Conservation (phyloP, 1,140 invertebrate species). For the Caenorhabditis tropicalis region DNA sequence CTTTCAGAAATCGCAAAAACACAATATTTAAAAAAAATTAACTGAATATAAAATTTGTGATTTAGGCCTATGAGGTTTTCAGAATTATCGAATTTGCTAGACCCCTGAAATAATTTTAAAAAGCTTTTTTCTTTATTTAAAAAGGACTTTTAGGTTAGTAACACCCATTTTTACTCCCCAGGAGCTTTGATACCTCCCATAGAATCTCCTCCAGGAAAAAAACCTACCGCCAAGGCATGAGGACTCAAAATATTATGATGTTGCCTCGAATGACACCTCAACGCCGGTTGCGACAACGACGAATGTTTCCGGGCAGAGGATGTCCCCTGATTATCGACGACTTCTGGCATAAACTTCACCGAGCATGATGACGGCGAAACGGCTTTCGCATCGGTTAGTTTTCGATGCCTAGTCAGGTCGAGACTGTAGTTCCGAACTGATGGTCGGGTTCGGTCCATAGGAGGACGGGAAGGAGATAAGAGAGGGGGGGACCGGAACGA, state of each 20-base stretch:
- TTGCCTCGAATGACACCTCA: conserved; percentile 43
- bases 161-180: too few species aligned
- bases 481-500: neutral
- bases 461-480: neutral
- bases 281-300: neutral
- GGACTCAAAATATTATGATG: conserved; percentile 51
- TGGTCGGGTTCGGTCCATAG: neutral
- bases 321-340: neutral
- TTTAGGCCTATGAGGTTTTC: too few species aligned
- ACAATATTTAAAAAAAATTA: too few species aligned
- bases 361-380: conserved; percentile 17
- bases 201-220: neutral
- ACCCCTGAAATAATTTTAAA: too few species aligned
- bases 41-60: too few species aligned
- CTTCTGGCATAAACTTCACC: conserved; percentile 11
- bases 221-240: conserved; percentile 48
- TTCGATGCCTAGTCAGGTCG: conserved; percentile 3
- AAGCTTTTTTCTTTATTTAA: too few species aligned
- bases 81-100: too few species aligned
- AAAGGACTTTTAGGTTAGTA: too few species aligned
- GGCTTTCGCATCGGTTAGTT: neutral
- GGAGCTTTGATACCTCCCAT: too few species aligned
- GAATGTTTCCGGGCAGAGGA: conserved; percentile 7
- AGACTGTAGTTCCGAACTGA: conserved; percentile 35
- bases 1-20: too few species aligned